phyloP scores from a whole-genome alignment of 2,797 vertebrate genomes.

The Hipposideros larvatus region DNA sequence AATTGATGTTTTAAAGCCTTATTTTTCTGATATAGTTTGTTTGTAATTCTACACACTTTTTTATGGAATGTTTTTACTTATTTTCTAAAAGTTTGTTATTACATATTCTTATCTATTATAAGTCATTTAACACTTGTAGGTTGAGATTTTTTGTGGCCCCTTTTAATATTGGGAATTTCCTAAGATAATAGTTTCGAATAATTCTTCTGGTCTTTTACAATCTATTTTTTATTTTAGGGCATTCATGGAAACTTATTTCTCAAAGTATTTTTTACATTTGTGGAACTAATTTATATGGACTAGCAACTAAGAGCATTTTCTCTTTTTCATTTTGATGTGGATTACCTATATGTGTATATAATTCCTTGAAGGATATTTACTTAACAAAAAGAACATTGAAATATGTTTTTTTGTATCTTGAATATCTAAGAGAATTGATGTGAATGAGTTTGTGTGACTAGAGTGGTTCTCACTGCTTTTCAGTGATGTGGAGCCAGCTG shows the following conservation, averaged over 20 bases:
- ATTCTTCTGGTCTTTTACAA: neutral
- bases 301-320: neutral
- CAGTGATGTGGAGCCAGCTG: slow-evolving; percentile 89
- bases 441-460: neutral
- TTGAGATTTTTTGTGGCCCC: slow-evolving; percentile 1
- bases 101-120: neutral
- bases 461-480: slow-evolving; percentile 67
- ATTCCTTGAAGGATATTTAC: neutral
- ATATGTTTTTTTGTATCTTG: neutral
- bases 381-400: neutral
- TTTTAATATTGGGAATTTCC: neutral
- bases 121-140: neutral
- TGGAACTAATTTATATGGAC: neutral
- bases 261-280: slow-evolving; percentile 1
- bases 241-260: slow-evolving; percentile 16
- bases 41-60: neutral
- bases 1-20: neutral
- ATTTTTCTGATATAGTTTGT: neutral
- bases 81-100: neutral
- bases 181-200: slow-evolving; percentile 22
- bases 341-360: neutral
- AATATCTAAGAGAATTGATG: neutral
- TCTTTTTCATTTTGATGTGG: neutral
- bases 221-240: neutral
- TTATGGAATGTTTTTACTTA: neutral